These are phyloP conservation scores for Hemichromis elongatus DNA, from an alignment of 2,113 vertebrate genomes.

Conservation along the genomic window DNA sequence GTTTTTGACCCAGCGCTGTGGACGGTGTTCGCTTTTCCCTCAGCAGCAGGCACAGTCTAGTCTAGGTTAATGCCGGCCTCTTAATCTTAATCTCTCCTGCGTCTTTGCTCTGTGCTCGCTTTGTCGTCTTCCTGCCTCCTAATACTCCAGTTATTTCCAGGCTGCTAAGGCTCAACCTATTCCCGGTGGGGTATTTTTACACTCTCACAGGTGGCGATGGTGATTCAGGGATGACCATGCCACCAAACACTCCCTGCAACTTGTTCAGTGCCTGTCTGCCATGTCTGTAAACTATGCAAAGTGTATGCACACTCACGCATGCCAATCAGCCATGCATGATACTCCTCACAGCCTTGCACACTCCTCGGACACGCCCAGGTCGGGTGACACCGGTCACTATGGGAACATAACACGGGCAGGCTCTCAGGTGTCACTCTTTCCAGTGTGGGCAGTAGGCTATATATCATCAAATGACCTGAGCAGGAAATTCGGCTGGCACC, in stretches of 20 bases:
- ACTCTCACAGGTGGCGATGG: slow-evolving; percentile 48
- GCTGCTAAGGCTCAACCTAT: slow-evolving; percentile 32
- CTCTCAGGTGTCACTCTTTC: slow-evolving; percentile 62
- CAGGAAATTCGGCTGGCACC: slow-evolving; percentile 30
- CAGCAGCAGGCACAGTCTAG: not conserved
- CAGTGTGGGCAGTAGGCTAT: slow-evolving; percentile 30
- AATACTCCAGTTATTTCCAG: slow-evolving; percentile 59
- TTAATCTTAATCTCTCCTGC: slow-evolving; percentile 16
- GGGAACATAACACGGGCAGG: slow-evolving; percentile 53
- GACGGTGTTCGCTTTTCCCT: not conserved
- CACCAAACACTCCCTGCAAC: not conserved
- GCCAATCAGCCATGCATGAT: slow-evolving; percentile 26
- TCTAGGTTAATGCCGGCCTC: not conserved
- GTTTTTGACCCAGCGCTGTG: not conserved
- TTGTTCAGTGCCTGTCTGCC: not conserved
- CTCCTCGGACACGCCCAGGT: slow-evolving; percentile 45
- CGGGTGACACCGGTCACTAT: slow-evolving; percentile 62
- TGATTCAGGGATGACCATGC: slow-evolving; percentile 32
- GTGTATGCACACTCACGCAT: slow-evolving; percentile 15
- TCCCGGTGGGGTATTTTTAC: slow-evolving; percentile 49
- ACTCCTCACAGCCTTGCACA: not conserved
- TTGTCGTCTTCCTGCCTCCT: slow-evolving; percentile 35
- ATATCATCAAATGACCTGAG: slow-evolving; percentile 26
- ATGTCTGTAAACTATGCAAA: slow-evolving; percentile 45
- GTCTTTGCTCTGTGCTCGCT: not conserved